Evolutionary conservation across 2,888 invertebrate species (phyloP).

Genomic region (Chironomus riparius): DNA sequence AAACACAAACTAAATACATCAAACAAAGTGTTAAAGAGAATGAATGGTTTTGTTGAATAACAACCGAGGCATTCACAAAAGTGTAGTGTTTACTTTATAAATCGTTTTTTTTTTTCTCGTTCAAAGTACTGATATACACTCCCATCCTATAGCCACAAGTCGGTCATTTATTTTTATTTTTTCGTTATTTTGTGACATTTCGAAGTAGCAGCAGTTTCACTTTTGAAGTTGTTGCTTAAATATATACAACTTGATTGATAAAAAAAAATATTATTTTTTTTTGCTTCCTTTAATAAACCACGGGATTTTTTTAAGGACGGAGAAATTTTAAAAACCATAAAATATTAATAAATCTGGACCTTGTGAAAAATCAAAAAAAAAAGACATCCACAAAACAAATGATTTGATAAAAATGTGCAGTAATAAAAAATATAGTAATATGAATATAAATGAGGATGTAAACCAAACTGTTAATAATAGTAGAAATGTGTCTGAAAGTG

Average conservation of each 20-base stretch:
- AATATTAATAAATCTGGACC: background rate
- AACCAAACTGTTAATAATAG: background rate
- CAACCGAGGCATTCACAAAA: background rate
- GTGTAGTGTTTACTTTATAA: background rate
- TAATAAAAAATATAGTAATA: background rate
- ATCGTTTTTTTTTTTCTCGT: background rate
- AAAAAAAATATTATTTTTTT: background rate
- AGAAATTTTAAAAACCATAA: too few relatives aligned
- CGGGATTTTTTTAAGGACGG: background rate
- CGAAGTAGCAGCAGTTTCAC: slow-evolving; percentile 21
- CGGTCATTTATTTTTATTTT: background rate
- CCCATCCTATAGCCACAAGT: slow-evolving; percentile 14
- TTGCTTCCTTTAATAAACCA: background rate
- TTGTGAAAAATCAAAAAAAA: background rate
- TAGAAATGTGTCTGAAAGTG: background rate
- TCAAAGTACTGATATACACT: background rate
- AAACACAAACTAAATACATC: background rate
- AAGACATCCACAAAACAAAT: background rate
- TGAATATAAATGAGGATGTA: background rate
- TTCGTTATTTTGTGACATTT: slow-evolving; percentile 17
- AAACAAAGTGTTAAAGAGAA: background rate
- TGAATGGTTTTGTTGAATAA: slow-evolving; percentile 12
- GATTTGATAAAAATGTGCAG: background rate
- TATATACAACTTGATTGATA: background rate
- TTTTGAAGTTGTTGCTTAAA: slow-evolving; percentile 18